Evolutionary conservation across 2,113 vertebrate genomes (phyloP).

Genomic region (Heptranchias perlo): DNA sequence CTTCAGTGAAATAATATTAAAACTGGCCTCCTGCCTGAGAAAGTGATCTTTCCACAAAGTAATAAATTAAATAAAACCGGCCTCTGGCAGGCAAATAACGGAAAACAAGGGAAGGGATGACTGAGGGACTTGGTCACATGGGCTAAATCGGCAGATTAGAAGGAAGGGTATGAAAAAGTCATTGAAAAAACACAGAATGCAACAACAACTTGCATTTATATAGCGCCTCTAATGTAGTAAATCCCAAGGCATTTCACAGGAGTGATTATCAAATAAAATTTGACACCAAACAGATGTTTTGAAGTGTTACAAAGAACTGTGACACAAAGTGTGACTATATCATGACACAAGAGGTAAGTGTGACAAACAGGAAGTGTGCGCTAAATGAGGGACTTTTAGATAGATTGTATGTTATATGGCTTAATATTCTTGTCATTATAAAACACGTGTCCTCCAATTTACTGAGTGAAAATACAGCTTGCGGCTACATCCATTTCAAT

Average conservation of each 20-base stretch:
- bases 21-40: background rate
- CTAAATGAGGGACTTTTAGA: background rate
- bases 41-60: background rate
- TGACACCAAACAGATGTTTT: background rate
- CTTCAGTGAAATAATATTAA: background rate
- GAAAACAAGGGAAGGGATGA: background rate
- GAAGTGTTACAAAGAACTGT: background rate
- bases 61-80: conserved; percentile 1
- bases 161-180: background rate
- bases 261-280: no score
- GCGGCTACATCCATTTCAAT: background rate
- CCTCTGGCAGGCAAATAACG: background rate
- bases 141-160: background rate
- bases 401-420: background rate
- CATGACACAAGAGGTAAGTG: background rate
- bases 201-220: no score
- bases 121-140: background rate
- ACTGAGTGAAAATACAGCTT: background rate
- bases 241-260: no score
- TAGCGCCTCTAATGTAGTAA: no score
- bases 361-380: background rate
- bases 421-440: background rate
- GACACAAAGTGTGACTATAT: background rate
- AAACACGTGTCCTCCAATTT: background rate
- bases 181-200: no score